Evolutionary conservation across 1,140 invertebrate species (phyloP), one percentile per base, ranked within the genome.

Genomic region (Choristoneura fumiferana): DNA sequence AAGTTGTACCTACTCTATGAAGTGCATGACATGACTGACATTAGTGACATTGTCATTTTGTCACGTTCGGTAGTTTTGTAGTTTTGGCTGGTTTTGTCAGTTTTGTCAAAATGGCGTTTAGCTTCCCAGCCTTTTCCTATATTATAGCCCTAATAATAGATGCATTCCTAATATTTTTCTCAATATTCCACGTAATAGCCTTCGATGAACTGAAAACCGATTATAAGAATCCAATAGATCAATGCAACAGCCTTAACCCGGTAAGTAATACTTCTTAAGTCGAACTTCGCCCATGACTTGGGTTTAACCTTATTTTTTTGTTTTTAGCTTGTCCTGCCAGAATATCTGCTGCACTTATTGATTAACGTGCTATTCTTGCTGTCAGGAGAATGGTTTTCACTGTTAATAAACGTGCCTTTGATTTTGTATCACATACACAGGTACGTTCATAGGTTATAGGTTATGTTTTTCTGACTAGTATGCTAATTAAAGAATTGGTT

Each of bases 201-300:
- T 99, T 99, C 87, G 98, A 99, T 93, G 99, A 99, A 91, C 90
- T 99, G 57, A 99, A 98, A 91, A 99, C 98, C 52, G 98, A 99
- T 78, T 99, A 99, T 89, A 99, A 99, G 91, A 99, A 99, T 93
- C 98, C 98, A 12, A 99, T 99, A 72, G 98, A 99, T 85, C 98
- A 99, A 81, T 99, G 98, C 84, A 97, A 97, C 76, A 98, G 95
- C 81, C 91, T 99, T 60, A 99, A 99, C 93, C 97, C 97, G 66
- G 98, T 99, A 92, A 94, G 94, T 93, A 84, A 73, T 68, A 33
- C 12, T 39, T 56, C 33, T 10, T 29, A 35, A 58, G 43, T 17
- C 18, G 60, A 34, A 22, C 36, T 53, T 57, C 17, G 34, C 1
- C 8, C 13, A 54, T 36, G 13, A 54, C 8, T 54, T 67, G 38